A percentile compares a stretch with the other conserved stretches of the same genome.
These are phyloP conservation scores for Spisula solida DNA, from an alignment of 2,888 invertebrate genomes.

Conservation along the genomic window DNA sequence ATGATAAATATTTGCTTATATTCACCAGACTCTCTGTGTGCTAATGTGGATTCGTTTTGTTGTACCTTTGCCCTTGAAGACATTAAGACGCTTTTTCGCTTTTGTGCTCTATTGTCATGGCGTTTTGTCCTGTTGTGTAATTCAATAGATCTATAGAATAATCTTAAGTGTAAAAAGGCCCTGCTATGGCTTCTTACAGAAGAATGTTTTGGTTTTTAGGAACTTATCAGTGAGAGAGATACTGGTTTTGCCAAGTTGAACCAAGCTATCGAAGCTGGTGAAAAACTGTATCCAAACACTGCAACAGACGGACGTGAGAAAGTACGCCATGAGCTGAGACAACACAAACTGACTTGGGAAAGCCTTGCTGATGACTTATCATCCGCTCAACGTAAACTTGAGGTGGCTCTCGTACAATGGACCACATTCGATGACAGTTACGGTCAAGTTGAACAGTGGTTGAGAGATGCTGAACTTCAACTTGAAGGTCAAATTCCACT, in stretches of 20 bases:
- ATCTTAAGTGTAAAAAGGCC: no score
- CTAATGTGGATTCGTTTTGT: neutral
- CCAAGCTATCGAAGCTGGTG: constrained; percentile 93
- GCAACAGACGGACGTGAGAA: constrained; percentile 96
- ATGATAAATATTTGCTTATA: neutral
- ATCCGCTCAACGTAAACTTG: constrained; percentile 94
- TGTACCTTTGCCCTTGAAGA: neutral
- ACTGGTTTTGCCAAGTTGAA: constrained; percentile 94
- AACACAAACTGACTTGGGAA: constrained; percentile 95
- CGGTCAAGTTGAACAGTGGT: constrained; percentile 93
- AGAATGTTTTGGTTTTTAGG: constrained; percentile 74
- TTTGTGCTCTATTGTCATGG: no score
- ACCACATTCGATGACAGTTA: constrained; percentile 96
- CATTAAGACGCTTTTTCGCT: no score
- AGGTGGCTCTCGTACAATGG: constrained; percentile 96
- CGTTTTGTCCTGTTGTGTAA: no score
- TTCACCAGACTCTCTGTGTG: neutral
- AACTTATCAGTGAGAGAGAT: constrained; percentile 92
- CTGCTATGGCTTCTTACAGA: no score
- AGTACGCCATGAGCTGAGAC: constrained; percentile 94
- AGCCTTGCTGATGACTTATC: constrained; percentile 94
- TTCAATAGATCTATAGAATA: no score
- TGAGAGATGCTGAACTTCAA: constrained; percentile 92
- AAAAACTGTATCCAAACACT: constrained; percentile 96
- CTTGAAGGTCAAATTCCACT: constrained; percentile 93